Conservation (phyloP, 2,888 invertebrate genomes). For the Eretmocerus hayati region DNA sequence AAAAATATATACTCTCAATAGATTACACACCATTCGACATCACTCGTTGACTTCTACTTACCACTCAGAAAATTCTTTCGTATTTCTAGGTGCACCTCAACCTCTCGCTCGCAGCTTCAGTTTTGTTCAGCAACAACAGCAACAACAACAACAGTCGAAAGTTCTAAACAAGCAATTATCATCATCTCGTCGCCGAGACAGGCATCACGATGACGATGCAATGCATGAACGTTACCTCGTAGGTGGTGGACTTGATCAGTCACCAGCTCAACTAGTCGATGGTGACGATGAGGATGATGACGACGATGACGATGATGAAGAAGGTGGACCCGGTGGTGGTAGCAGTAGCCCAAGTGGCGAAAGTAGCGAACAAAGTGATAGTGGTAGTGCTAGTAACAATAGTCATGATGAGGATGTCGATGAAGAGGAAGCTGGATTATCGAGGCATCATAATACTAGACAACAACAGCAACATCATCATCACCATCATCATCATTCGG, state of each 20-base stretch:
- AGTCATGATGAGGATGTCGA: conserved; percentile 37
- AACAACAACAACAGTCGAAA: conserved; percentile 29
- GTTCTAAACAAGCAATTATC: conserved; percentile 33
- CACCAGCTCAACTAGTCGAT: conserved; percentile 41
- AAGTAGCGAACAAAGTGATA: conserved; percentile 29
- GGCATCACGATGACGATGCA: conserved; percentile 71
- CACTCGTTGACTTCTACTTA: too few relatives aligned
- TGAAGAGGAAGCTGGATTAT: conserved; percentile 37
- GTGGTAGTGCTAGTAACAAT: conserved; percentile 35
- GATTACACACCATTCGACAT: too few relatives aligned
- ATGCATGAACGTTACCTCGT: conserved; percentile 74
- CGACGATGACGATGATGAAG: conserved; percentile 36
- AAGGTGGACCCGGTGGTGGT: conserved; percentile 35
- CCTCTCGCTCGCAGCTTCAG: conserved; percentile 48
- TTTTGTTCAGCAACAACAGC: conserved; percentile 37
- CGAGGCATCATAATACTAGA: too few relatives aligned
- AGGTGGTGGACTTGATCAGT: conserved; percentile 40
- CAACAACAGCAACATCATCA: too few relatives aligned
- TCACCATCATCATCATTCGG: too few relatives aligned
- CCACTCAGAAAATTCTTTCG: neutral
- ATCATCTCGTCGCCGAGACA: conserved; percentile 47
- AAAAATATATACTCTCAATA: too few relatives aligned
- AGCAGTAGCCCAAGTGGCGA: conserved; percentile 37
- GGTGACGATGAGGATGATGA: too few relatives aligned
- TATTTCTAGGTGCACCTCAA: conserved; percentile 41